Evolutionary conservation across 2,797 vertebrate species (phyloP), one percentile per base, ranked within the genome.

Genomic region (Lacerta agilis): DNA sequence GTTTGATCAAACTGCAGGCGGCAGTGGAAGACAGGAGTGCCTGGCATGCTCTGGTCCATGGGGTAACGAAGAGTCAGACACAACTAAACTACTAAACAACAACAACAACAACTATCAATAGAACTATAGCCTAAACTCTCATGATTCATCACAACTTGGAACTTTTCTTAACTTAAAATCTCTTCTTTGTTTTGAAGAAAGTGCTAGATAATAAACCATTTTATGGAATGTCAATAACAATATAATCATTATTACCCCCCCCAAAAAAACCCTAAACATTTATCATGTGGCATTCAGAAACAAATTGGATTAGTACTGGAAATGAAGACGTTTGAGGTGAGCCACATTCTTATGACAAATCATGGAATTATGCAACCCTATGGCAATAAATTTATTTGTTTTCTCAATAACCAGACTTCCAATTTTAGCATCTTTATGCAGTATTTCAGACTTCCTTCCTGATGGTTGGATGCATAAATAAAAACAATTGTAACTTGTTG

Each of bases 381-480:
- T 58, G 8, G 33, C 64, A 79, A 7, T 25, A 61, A 49, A 79
- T 17, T 18, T 61, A 79, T 25, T 18, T 64, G 29, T n/a, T 36
- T 64, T n/a, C 2, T 49, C 78, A 86, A 33, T 29, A 43, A 5
- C 61, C 64, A 86, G 27, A 71, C 23, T 38, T 86, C 36, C 58
- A n/a, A 27, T 36, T 86, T 75, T 29, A 18, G 2, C 5, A 43
- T 45, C 64, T 79, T 71, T 45, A 38, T 45, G 69, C 17, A 49
- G 33, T 79, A 69, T 49, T 71, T 36, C n/a, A 69, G 27, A 55
- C 77, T 83, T 83, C 67, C 61, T 55, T 71, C 91, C 58, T 92
- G 91, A 82, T n/a, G 27, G 10, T n/a, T 87, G 17, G 61, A 9
- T 84, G 23, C 88, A 86, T 91, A 89, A 82, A 82, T 67, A 61